Percentiles rank a stretch among this genome's conserved stretches.
Evolutionary conservation across 2,113 vertebrate species (phyloP).

Genomic region (Nesoenas mayeri): DNA sequence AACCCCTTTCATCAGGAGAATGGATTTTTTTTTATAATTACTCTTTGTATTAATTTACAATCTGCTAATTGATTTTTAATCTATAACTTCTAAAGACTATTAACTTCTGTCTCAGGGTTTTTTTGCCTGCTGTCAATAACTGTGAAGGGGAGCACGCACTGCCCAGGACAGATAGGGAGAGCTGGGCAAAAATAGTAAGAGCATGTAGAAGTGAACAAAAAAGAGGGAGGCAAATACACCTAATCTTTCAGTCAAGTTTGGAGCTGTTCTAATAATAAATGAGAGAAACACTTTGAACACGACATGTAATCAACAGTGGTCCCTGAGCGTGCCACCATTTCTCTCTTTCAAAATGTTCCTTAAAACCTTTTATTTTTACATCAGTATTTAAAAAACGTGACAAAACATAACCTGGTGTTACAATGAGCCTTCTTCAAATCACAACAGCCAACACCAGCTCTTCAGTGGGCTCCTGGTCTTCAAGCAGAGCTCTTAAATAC

Average conservation of each 20-base stretch:
- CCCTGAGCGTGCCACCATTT: background rate
- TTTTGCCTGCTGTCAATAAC: background rate
- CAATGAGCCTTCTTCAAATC: background rate
- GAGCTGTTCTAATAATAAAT: background rate
- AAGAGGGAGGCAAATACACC: background rate
- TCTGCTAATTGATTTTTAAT: conserved; percentile 12
- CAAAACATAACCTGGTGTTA: background rate
- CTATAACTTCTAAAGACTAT: background rate
- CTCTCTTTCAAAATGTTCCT: background rate
- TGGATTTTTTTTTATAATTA: background rate
- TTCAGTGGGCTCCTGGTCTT: background rate
- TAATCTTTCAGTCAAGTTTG: background rate
- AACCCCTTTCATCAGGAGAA: background rate
- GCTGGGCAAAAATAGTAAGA: accelerated
- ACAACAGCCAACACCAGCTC: background rate
- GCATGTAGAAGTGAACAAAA: background rate
- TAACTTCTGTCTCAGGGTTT: background rate
- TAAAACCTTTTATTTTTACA: background rate
- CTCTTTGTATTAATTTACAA: background rate
- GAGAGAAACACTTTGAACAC: background rate
- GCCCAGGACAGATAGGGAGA: background rate
- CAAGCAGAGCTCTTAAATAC: background rate
- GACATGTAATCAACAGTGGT: background rate
- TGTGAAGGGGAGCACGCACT: background rate
- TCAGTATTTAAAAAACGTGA: background rate